Percentiles rank a stretch among this genome's conserved stretches.
Evolutionary conservation across 2,888 invertebrate genomes (phyloP).

Genomic region (Drosophila heteroneura): DNA sequence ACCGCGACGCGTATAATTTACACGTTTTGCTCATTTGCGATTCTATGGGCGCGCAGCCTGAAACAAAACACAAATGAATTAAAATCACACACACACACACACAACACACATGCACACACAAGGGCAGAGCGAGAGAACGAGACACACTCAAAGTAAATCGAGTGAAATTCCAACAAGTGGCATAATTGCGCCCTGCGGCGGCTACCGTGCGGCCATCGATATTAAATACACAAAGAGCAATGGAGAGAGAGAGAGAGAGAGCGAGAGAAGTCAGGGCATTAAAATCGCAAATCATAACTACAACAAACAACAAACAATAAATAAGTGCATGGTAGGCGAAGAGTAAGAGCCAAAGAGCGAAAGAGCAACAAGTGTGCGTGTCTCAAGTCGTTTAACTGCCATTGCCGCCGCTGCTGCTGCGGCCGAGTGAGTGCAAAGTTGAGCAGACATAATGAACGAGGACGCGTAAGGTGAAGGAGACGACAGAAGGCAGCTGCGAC

Average conservation of each 20-base stretch:
- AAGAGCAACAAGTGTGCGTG: conserved; percentile 81
- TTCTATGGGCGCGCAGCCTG: conserved; percentile 73
- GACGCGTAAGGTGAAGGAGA: conserved; percentile 44
- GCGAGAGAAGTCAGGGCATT: conserved; percentile 31
- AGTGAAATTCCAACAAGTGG: conserved; percentile 82
- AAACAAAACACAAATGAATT: conserved; percentile 76
- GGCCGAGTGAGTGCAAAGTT: conserved; percentile 79
- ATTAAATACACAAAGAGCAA: conserved; percentile 14
- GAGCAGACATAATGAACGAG: conserved; percentile 73
- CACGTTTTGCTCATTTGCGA: conserved; percentile 82
- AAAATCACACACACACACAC: conserved; percentile 38
- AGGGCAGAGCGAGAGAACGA: conserved; percentile 12
- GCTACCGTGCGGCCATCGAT: conserved; percentile 76
- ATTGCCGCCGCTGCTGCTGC: conserved; percentile 22
- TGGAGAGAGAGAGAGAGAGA: not conserved
- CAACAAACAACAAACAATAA: conserved; percentile 82
- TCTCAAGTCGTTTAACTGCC: conserved; percentile 77
- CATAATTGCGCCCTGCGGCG: conserved; percentile 81
- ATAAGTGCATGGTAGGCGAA: conserved; percentile 66
- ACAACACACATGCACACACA: not conserved
- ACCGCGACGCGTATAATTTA: conserved; percentile 82
- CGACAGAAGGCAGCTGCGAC: conserved; percentile 12
- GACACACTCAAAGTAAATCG: conserved; percentile 41
- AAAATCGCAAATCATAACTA: conserved; percentile 82
- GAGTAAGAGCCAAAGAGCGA: conserved; percentile 59